Evolutionary conservation across 2,888 invertebrate species (phyloP).

Genomic region (Neria commutata): DNA sequence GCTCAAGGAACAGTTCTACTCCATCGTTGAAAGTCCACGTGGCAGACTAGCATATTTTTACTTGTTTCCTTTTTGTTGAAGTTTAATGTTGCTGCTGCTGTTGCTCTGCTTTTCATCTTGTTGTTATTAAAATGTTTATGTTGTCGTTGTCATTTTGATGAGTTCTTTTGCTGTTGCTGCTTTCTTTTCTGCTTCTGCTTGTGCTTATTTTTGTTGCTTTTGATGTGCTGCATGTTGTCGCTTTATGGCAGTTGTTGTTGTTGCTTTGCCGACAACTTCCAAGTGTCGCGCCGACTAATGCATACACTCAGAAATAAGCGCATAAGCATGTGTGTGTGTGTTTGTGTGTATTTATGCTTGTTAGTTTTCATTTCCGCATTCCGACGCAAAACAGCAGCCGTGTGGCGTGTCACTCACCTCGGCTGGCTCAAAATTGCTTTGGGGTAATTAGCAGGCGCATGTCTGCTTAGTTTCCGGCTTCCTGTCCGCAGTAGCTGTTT

Average conservation of each 20-base stretch:
- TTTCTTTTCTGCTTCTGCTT: too few relatives aligned
- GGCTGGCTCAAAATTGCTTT: slow-evolving; percentile 14
- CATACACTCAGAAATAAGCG: neutral
- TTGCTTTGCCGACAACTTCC: neutral
- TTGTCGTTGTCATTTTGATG: slow-evolving; percentile 9
- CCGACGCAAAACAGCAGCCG: neutral
- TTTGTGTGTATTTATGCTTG: neutral
- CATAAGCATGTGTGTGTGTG: neutral
- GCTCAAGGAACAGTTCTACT: too few relatives aligned
- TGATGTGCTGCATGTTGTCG: too few relatives aligned
- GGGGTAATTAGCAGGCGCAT: slow-evolving; percentile 19
- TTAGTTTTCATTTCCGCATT: slow-evolving; percentile 9
- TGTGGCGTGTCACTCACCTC: neutral
- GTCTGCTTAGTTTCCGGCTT: slow-evolving; percentile 14
- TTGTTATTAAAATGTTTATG: too few relatives aligned
- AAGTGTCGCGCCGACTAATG: neutral
- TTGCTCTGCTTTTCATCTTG: too few relatives aligned
- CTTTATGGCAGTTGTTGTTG: neutral
- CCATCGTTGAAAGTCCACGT: too few relatives aligned
- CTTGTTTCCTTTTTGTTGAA: too few relatives aligned
- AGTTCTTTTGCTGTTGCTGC: neutral
- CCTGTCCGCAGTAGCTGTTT: neutral
- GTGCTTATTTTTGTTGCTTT: too few relatives aligned
- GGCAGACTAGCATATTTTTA: too few relatives aligned
- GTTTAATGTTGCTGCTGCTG: too few relatives aligned